Percentiles rank a stretch among this genome's conserved stretches.
These are phyloP conservation scores for Glaucidium brasilianum DNA, from an alignment of 2,113 vertebrate genomes.

Conservation along the genomic window DNA sequence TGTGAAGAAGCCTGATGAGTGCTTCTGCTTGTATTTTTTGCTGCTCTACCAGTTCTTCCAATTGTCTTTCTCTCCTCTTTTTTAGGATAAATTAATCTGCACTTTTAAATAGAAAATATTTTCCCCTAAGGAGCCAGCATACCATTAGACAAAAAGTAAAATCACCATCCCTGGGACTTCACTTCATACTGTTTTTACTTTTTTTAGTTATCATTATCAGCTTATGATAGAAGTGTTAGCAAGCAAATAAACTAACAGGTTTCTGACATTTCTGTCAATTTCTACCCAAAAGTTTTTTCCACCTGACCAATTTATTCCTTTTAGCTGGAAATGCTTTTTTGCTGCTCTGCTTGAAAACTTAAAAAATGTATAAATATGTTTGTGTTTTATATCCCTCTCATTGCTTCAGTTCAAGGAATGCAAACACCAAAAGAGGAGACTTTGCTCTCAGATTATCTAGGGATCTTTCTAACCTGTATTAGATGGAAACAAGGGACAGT, in stretches of 20 bases:
- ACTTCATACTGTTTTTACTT: not conserved
- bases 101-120: not conserved
- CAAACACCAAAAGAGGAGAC: not conserved
- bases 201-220: not conserved
- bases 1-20: not conserved
- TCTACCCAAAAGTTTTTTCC: not conserved
- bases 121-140: not conserved
- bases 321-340: not conserved
- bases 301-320: not conserved
- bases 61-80: not conserved
- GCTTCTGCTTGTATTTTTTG: not conserved
- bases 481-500: not conserved
- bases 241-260: not conserved
- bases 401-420: not conserved
- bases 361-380: not conserved
- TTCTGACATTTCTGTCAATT: not conserved
- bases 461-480: not conserved
- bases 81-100: not conserved
- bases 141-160: not conserved
- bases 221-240: not conserved
- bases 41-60: not conserved
- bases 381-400: not conserved
- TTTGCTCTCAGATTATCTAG: not conserved
- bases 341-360: not conserved
- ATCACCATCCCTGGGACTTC: not conserved